Evolutionary conservation across 2,888 invertebrate genomes (phyloP), one percentile per base, ranked within the genome.

Genomic region (Dasypolia templi): DNA sequence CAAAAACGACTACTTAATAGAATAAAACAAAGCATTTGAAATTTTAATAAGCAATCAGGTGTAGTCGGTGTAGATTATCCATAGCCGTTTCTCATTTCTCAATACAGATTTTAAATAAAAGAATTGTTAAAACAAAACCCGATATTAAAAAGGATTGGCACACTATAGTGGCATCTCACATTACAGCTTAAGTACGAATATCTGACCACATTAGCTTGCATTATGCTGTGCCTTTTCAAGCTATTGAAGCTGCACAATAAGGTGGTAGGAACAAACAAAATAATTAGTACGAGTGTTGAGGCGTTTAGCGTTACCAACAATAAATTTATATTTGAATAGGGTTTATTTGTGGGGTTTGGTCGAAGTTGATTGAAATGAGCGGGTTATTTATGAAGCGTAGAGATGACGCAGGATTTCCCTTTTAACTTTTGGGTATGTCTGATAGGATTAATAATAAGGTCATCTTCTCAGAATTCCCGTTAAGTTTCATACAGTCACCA

Each of bases 251-350:
- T 49, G n/a, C 11, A 56, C n/a, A 86, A 65, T 83, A 83, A 74
- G 72, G 75, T 75, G 75, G 79, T 71, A 63, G 62, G 72, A 46
- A 84, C 81, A 77, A 84, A 94, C 92, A 92, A 91, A 94, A 94
- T 95, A 95, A 95, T 95, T 95, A 95, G 94, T 94, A 90, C 88
- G 92, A 92, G 95, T 94, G 95, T 94, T 93, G 93, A 92, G 86
- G 89, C 92, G 92, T 91, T 93, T 92, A 93, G 82, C 85, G 88
- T 92, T 91, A 92, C 92, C 87, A 87, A 89, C 88, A 87, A 89
- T 92, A 61, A 88, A 92, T 91, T 92, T 88, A 90, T 90, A 89
- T 91, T 91, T 91, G 90, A 93, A 92, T 91, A 84, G 88, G 84
- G 85, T 86, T 87, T 86, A 79, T 82, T 86, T 83, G 59, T 72